phyloP scores from a whole-genome alignment of 30 jellyfish, hydroid and myxozoan species.

The Sanderia malayensis region DNA sequence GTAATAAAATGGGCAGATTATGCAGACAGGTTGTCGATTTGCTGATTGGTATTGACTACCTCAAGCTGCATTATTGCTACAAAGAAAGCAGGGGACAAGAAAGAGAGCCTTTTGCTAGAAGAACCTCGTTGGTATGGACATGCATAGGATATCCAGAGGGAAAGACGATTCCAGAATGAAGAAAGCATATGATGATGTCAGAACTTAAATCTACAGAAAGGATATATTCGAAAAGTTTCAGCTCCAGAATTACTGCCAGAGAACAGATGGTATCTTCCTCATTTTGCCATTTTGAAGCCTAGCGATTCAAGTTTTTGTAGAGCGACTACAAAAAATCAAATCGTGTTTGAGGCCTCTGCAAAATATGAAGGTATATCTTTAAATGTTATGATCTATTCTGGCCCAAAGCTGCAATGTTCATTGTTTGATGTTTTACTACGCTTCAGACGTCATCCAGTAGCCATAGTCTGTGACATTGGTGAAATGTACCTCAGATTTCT shows the following conservation, averaged over 20 bases:
- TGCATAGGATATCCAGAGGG: neutral
- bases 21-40: slow-evolving; percentile 9
- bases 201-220: slow-evolving; percentile 14
- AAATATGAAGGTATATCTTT: slow-evolving; percentile 24
- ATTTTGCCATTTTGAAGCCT: slow-evolving; percentile 2
- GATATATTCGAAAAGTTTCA: neutral
- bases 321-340: slow-evolving; percentile 20
- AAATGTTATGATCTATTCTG: slow-evolving; percentile 40
- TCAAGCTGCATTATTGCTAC: neutral
- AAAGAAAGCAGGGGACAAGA: neutral
- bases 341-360: neutral
- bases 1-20: neutral
- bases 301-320: too few relatives aligned
- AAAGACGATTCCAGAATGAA: slow-evolving; percentile 11
- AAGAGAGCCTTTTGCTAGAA: neutral
- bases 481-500: slow-evolving; percentile 49
- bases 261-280: slow-evolving; percentile 34
- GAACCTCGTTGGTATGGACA: neutral
- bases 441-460: slow-evolving; percentile 58
- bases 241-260: neutral
- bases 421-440: slow-evolving; percentile 11
- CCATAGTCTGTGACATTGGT: slow-evolving; percentile 56
- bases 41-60: slow-evolving; percentile 4
- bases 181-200: slow-evolving; percentile 24
- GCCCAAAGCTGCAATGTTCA: slow-evolving; percentile 44